Percentiles rank a stretch among this genome's conserved stretches.
phyloP scores from a whole-genome alignment of 2,888 invertebrate species.

The Thecocarcelia acutangulata region DNA sequence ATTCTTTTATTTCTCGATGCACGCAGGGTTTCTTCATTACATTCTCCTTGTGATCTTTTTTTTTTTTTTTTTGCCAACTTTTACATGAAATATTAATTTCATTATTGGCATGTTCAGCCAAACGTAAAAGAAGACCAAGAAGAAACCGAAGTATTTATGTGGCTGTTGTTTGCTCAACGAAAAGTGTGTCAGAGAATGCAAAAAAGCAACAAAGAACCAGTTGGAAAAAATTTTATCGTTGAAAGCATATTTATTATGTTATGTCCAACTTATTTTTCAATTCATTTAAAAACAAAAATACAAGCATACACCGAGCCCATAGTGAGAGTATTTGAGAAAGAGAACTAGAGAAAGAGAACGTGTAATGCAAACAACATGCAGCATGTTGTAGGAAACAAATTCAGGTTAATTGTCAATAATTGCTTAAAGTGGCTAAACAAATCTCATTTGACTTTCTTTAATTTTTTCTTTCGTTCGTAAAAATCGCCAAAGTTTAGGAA shows the following conservation, averaged over 20 bases:
- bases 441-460: constrained; percentile 41
- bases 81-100: constrained; percentile 62
- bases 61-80: constrained; percentile 21
- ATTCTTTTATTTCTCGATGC: constrained; percentile 16
- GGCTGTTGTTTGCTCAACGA: constrained; percentile 34
- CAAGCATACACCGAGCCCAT: neutral
- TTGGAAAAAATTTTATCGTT: constrained; percentile 38
- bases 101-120: constrained; percentile 64
- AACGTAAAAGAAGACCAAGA: constrained; percentile 45
- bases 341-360: neutral
- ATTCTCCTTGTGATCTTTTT: constrained; percentile 9
- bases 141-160: constrained; percentile 33
- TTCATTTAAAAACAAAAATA: constrained; percentile 25
- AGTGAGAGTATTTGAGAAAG: constrained; percentile 18
- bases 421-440: constrained; percentile 48
- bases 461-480: constrained; percentile 24
- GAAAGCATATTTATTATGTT: constrained; percentile 59
- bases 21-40: constrained; percentile 37
- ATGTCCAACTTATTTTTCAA: constrained; percentile 56
- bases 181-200: constrained; percentile 68
- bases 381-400: constrained; percentile 50
- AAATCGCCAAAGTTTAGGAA: neutral
- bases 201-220: constrained; percentile 32
- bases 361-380: constrained; percentile 12
- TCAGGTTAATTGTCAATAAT: constrained; percentile 65